These are phyloP conservation scores for Pseudochirops cupreus DNA, from an alignment of 2,797 vertebrate species.

Conservation along the genomic window DNA sequence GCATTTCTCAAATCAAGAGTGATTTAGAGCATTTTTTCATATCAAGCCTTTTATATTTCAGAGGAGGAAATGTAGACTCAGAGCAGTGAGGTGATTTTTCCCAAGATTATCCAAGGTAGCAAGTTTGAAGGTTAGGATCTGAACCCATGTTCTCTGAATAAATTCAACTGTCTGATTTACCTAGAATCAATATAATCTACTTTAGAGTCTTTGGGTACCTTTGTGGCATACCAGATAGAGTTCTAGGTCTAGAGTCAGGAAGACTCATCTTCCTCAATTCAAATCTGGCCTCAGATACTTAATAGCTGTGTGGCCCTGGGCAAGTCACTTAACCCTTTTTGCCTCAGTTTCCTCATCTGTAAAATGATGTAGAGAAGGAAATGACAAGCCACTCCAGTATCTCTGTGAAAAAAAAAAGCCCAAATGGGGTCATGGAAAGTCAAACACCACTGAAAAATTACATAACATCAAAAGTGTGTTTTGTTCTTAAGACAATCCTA, in stretches of 20 bases:
- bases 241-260: not conserved
- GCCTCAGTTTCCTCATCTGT: not conserved
- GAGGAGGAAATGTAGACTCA: not conserved
- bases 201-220: not conserved
- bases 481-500: constrained; percentile 25
- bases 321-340: not conserved
- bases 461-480: not conserved
- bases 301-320: not conserved
- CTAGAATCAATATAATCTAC: not conserved
- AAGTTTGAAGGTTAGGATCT: not conserved
- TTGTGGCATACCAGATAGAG: not conserved
- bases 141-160: not conserved
- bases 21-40: too few species aligned
- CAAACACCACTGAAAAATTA: not conserved
- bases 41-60: not conserved
- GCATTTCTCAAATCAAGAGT: too few species aligned
- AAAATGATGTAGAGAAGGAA: not conserved
- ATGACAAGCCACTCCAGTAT: not conserved
- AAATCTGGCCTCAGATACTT: not conserved
- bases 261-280: not conserved
- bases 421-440: not conserved
- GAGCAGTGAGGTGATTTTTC: not conserved
- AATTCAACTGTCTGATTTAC: not conserved
- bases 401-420: not conserved
- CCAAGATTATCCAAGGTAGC: not conserved